phyloP scores from a whole-genome alignment of 1,140 invertebrate genomes.

The Bursaphelenchus mucronatus region DNA sequence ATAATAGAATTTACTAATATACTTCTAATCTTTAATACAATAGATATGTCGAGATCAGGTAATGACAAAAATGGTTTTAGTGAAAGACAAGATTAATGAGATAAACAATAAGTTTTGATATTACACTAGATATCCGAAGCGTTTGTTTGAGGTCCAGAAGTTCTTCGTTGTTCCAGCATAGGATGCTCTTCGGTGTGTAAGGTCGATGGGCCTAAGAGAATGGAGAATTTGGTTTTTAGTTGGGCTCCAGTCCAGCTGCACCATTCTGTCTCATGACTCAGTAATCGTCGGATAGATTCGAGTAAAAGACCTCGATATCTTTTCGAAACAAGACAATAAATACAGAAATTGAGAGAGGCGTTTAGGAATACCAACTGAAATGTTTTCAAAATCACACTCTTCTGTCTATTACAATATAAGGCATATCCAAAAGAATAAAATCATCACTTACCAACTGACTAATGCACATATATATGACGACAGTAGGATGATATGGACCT shows the following conservation, averaged over 20 bases:
- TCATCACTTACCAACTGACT: constrained; percentile 47
- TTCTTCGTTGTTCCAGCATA: constrained; percentile 15
- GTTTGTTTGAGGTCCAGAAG: too few species aligned
- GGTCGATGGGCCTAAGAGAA: constrained; percentile 17
- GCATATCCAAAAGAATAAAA: too few species aligned
- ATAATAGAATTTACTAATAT: too few species aligned
- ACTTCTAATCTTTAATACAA: too few species aligned
- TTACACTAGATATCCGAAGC: too few species aligned
- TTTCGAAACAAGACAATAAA: constrained; percentile 56
- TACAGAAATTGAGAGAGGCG: constrained; percentile 57
- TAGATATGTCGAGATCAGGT: too few species aligned
- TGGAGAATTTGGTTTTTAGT: constrained; percentile 34
- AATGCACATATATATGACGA: constrained; percentile 56
- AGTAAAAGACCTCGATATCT: constrained; percentile 49
- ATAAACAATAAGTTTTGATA: too few species aligned
- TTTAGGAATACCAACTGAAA: constrained; percentile 58
- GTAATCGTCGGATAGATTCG: constrained; percentile 28
- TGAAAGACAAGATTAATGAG: too few species aligned
- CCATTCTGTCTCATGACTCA: constrained; percentile 13
- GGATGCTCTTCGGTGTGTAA: constrained; percentile 30
- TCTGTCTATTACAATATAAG: background rate
- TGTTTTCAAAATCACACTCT: constrained; percentile 15
- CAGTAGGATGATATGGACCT: constrained; percentile 52
- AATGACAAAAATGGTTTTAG: too few species aligned
- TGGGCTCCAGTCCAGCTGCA: constrained; percentile 18